Percentiles rank a stretch among this genome's conserved stretches.
These are phyloP conservation scores for Sinohyriopsis cumingii DNA, from an alignment of 2,888 invertebrate genomes.

Conservation along the genomic window DNA sequence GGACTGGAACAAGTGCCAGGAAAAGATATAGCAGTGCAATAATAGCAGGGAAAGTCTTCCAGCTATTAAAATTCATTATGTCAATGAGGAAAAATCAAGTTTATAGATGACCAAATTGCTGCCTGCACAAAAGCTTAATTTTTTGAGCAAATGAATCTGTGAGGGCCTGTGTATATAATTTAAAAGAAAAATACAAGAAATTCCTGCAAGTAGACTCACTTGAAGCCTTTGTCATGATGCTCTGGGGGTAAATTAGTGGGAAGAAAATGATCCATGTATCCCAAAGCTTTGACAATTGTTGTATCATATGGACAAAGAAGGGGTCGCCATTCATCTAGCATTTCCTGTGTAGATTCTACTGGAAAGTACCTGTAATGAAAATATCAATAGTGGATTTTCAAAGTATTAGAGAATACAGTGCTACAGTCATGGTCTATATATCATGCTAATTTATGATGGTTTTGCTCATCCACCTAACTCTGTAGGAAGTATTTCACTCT, in stretches of 20 bases:
- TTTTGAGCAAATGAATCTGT: background rate
- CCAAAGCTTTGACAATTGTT: slow-evolving; percentile 63
- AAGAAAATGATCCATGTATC: slow-evolving; percentile 83
- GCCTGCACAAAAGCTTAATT: no score
- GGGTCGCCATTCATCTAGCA: slow-evolving; percentile 87
- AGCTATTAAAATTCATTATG: no score
- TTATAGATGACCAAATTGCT: no score
- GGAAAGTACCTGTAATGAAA: slow-evolving; percentile 64
- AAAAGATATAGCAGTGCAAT: no score
- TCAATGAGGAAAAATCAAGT: no score
- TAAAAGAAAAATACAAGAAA: background rate
- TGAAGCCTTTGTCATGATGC: slow-evolving; percentile 77
- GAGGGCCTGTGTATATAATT: background rate
- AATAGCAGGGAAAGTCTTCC: no score
- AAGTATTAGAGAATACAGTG: background rate
- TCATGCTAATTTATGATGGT: no score
- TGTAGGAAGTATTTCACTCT: no score
- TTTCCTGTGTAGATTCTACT: slow-evolving; percentile 84
- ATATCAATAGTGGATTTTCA: background rate
- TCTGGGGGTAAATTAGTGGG: slow-evolving; percentile 81
- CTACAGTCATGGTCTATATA: background rate
- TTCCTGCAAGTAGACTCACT: slow-evolving; percentile 45
- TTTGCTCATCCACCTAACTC: no score
- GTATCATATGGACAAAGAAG: slow-evolving; percentile 83
- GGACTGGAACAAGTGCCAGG: no score